Base-by-base conservation (phyloP, 2,888 invertebrate species). In the Schizotus pectinicornis region DNA sequence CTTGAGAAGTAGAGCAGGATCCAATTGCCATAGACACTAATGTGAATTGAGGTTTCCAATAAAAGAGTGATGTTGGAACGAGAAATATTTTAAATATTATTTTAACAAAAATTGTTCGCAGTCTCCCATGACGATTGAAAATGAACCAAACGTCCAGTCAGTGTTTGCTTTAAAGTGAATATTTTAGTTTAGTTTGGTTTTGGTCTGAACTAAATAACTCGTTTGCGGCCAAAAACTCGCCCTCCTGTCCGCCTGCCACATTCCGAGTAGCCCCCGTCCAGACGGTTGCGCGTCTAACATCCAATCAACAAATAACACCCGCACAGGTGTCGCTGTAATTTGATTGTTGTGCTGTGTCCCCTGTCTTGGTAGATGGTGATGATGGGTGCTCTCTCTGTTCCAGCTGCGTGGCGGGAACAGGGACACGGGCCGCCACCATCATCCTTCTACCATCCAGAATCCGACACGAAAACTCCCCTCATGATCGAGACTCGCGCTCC, bases 371-470 rank as follows among this genome's bases (percentile, higher is more conserved):
- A 65, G 67, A 67, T 70, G 71, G 69, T 71, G 70, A 67, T 66
- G 70, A 70, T 69, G 67, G 69, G 64, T 69, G 58, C 63, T 72
- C 68, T 74, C 69, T 75, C 75, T 75, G 74, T 75, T 75, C 75
- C 75, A 75, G 75, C 72, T 68, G 60, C 61, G 58, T 73, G 74
- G 74, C 68, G 60, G 74, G 73, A 74, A 73, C 73, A 74, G 69
- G 63, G 64, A 60, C 63, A 61, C 55, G 62, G 57, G 54, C 58
- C 46, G 48, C 67, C 62, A 64, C 61, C 67, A 60, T 61, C 65
- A 49, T 48, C 49, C 43, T 50, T 47, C 57, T 62, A 65, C 59
- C 65, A 66, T 56, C 62, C 56, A 47, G 51, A 43, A 45, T 50
- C 13, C 51, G 33, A 48, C 36, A 41, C 56, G 49, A 46, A 41